These are phyloP conservation scores for Eucidaris tribuloides DNA, from an alignment of 35 echinoderm and acorn worm species.

Conservation along the genomic window DNA sequence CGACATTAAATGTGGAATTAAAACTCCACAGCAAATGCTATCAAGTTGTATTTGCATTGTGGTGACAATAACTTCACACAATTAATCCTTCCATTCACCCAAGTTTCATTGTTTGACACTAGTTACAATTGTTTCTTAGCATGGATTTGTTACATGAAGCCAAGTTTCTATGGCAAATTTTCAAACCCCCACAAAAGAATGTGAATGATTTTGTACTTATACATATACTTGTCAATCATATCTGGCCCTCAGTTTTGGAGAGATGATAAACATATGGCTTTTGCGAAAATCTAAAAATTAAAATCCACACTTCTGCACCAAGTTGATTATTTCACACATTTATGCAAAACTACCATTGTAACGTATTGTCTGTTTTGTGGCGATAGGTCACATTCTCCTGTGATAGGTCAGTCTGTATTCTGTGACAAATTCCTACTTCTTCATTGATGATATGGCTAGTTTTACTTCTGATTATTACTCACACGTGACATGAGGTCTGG, in stretches of 20 bases:
- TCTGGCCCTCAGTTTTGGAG: too few species aligned
- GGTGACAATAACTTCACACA: not conserved
- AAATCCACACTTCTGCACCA: not conserved
- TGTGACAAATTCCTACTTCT: not conserved
- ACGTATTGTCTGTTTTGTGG: not conserved
- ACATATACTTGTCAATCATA: too few species aligned
- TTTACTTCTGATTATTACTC: not conserved
- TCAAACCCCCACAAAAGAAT: too few species aligned
- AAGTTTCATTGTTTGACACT: not conserved
- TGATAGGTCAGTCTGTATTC: not conserved
- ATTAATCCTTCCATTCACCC: not conserved
- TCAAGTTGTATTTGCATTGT: not conserved
- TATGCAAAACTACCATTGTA: not conserved
- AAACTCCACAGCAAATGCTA: not conserved
- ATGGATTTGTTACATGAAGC: not conserved
- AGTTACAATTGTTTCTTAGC: not conserved
- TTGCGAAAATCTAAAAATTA: too few species aligned
- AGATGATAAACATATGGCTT: too few species aligned
- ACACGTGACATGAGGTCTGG: constrained; percentile 34
- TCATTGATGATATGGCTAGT: not conserved
- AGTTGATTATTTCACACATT: not conserved
- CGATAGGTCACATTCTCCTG: not conserved
- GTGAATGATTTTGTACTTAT: too few species aligned
- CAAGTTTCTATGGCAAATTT: not conserved
- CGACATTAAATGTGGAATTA: not conserved